These are phyloP conservation scores for Campoletis raptor DNA, from an alignment of 2,888 invertebrate genomes.

Conservation along the genomic window DNA sequence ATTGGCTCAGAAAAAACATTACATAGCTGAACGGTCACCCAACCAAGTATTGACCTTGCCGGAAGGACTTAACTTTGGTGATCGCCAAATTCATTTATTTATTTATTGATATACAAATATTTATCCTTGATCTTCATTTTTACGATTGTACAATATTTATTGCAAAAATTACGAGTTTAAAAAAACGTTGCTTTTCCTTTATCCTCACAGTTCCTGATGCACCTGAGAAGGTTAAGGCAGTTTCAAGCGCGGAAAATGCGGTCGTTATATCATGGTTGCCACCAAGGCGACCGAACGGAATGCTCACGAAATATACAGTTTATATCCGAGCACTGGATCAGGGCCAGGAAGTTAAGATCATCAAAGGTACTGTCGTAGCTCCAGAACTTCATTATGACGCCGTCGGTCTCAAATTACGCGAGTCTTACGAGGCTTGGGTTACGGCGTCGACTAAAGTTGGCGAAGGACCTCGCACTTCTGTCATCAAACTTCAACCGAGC, in stretches of 20 bases:
- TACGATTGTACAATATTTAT: neutral
- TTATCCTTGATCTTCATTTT: neutral
- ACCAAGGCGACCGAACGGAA: slow-evolving; percentile 88
- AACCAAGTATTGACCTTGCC: too few relatives aligned
- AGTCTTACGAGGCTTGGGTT: slow-evolving; percentile 88
- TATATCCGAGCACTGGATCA: slow-evolving; percentile 87
- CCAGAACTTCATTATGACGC: slow-evolving; percentile 86
- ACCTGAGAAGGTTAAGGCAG: slow-evolving; percentile 88
- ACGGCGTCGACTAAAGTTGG: slow-evolving; percentile 88
- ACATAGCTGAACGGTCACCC: too few relatives aligned
- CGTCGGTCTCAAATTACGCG: slow-evolving; percentile 85
- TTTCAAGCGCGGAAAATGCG: slow-evolving; percentile 87
- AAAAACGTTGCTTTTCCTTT: neutral
- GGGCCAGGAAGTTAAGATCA: slow-evolving; percentile 86
- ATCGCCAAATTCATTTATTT: too few relatives aligned
- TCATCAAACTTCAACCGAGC: slow-evolving; percentile 86
- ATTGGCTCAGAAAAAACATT: too few relatives aligned
- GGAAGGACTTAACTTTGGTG: too few relatives aligned
- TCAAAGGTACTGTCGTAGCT: slow-evolving; percentile 84
- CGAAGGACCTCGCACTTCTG: slow-evolving; percentile 87
- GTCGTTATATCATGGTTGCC: slow-evolving; percentile 89
- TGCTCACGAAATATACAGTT: slow-evolving; percentile 88
- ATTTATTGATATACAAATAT: neutral
- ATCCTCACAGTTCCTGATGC: slow-evolving; percentile 86
- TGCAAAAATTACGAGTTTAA: neutral